Evolutionary conservation across 2,888 invertebrate genomes (phyloP).

Genomic region (Acrobasis suavella): DNA sequence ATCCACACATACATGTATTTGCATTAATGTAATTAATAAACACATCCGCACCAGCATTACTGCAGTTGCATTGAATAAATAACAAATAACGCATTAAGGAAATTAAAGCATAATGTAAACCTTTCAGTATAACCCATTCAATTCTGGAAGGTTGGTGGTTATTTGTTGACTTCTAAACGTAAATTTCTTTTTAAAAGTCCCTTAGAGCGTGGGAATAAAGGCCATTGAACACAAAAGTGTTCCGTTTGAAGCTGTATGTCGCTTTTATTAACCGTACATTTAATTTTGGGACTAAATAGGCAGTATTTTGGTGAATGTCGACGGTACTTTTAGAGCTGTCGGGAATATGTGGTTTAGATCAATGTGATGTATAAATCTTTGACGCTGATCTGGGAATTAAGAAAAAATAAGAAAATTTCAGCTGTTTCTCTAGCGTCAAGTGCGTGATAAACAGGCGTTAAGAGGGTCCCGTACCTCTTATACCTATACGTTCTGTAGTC

Average conservation of each 20-base stretch:
- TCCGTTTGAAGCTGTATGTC: conserved; percentile 14
- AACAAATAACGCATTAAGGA: conserved; percentile 25
- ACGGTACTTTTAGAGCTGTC: not conserved
- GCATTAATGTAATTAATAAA: conserved; percentile 21
- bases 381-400: too few species aligned
- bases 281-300: conserved; percentile 4
- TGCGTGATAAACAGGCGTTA: too few species aligned
- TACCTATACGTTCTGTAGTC: too few species aligned
- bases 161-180: conserved; percentile 16
- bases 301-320: not conserved
- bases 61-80: conserved; percentile 19
- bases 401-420: too few species aligned
- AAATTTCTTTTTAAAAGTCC: conserved; percentile 4
- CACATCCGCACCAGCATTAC: conserved; percentile 17
- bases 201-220: conserved; percentile 10
- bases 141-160: conserved; percentile 14
- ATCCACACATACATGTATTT: conserved; percentile 15
- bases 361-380: too few species aligned
- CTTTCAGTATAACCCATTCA: conserved; percentile 17
- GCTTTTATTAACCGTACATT: conserved; percentile 13
- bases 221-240: conserved; percentile 17
- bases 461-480: too few species aligned
- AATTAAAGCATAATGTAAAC: conserved; percentile 20
- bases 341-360: not conserved
- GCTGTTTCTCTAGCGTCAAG: too few species aligned